A percentile compares a stretch with the other conserved stretches of the same genome.
phyloP scores from a whole-genome alignment of 2,888 invertebrate species.

The Rhyacophila evoluta region DNA sequence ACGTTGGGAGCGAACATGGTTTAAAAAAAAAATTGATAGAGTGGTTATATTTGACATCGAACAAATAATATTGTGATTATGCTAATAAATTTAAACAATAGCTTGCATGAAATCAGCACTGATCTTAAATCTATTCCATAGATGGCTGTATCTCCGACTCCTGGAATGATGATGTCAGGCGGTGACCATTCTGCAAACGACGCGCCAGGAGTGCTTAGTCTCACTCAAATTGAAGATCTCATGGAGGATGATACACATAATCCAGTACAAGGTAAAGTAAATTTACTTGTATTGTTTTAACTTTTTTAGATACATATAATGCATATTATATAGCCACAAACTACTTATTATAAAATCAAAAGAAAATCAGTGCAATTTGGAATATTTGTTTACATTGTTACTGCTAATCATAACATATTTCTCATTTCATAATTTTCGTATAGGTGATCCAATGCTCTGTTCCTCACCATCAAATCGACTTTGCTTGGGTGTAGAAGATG shows the following conservation, averaged over 20 bases:
- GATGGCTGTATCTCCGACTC: constrained; percentile 65
- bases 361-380: too few relatives aligned
- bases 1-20: too few relatives aligned
- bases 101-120: too few relatives aligned
- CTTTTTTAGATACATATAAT: too few relatives aligned
- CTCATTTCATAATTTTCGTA: neutral
- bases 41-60: neutral
- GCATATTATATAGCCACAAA: too few relatives aligned
- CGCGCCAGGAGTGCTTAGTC: constrained; percentile 64
- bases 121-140: constrained; percentile 54
- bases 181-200: constrained; percentile 58
- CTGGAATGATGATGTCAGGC: constrained; percentile 59
- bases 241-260: constrained; percentile 77
- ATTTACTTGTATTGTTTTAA: too few relatives aligned
- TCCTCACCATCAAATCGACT: constrained; percentile 67
- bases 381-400: neutral
- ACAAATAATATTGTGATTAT: too few relatives aligned
- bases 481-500: constrained; percentile 62
- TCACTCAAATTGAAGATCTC: constrained; percentile 75
- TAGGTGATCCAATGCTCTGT: constrained; percentile 69
- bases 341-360: too few relatives aligned
- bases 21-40: too few relatives aligned
- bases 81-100: neutral
- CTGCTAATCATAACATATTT: neutral
- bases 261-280: constrained; percentile 68